Evolutionary conservation across 1,140 invertebrate species (phyloP).

Genomic region (Centruroides sculpturatus): DNA sequence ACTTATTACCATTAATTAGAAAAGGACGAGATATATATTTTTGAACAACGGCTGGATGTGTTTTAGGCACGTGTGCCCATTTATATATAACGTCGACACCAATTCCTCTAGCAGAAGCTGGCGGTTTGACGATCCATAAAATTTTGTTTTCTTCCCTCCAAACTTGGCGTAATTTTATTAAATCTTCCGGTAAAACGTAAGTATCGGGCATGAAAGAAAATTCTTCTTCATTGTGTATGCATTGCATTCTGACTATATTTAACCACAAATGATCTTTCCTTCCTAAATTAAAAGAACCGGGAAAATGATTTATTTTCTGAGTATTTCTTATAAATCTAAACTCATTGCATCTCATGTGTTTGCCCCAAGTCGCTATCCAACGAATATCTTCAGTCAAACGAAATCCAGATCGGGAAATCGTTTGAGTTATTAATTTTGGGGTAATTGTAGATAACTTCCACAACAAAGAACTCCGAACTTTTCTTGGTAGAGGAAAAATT

Average conservation of each 20-base stretch:
- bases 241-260: constrained; percentile 52
- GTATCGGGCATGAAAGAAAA: constrained; percentile 79
- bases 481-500: neutral
- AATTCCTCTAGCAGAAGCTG: constrained; percentile 83
- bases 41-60: constrained; percentile 25
- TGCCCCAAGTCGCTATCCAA: constrained; percentile 37
- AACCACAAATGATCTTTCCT: constrained; percentile 88
- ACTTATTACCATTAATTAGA: constrained; percentile 84
- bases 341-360: constrained; percentile 43
- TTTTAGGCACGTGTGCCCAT: constrained; percentile 84
- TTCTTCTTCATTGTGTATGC: constrained; percentile 55
- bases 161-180: constrained; percentile 57
- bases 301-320: constrained; percentile 82
- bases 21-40: constrained; percentile 67
- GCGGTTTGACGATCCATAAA: constrained; percentile 57
- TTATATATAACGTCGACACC: constrained; percentile 88
- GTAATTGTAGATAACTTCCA: neutral
- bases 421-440: neutral
- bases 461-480: neutral
- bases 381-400: neutral
- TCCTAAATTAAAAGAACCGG: constrained; percentile 94
- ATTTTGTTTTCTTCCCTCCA: constrained; percentile 47
- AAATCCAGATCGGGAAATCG: neutral
- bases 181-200: constrained; percentile 77
- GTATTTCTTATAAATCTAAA: constrained; percentile 33